A percentile compares a stretch with the other conserved stretches of the same genome.
Evolutionary conservation across 2,888 invertebrate species (phyloP).

Genomic region (Physocephala rufipes): DNA sequence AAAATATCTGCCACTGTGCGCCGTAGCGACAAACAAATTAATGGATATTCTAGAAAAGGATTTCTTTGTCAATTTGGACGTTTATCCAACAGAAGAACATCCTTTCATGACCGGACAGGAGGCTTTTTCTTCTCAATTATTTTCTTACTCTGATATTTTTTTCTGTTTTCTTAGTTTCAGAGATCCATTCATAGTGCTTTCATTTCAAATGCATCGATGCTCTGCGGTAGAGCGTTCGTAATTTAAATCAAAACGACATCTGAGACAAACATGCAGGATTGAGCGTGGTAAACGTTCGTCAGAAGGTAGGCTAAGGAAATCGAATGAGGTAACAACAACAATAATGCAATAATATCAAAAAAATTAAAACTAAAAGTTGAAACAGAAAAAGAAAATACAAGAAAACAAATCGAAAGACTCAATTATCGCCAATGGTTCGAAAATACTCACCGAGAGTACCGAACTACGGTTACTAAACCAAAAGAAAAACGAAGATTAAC

Average conservation of each 20-base stretch:
- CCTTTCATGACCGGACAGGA: too few relatives aligned
- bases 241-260: constrained; percentile 25
- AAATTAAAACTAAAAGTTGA: too few relatives aligned
- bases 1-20: too few relatives aligned
- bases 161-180: background rate
- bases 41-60: too few relatives aligned
- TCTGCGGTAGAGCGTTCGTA: constrained; percentile 27
- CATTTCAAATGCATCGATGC: constrained; percentile 31
- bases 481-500: background rate
- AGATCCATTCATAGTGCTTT: background rate
- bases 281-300: background rate
- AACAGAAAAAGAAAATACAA: background rate
- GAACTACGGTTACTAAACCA: background rate
- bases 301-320: too few relatives aligned
- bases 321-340: too few relatives aligned
- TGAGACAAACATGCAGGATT: constrained; percentile 30
- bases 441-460: background rate
- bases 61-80: too few relatives aligned
- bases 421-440: constrained; percentile 8
- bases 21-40: too few relatives aligned
- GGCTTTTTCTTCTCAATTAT: background rate
- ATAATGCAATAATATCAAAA: too few relatives aligned
- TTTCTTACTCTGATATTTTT: background rate
- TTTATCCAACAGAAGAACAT: too few relatives aligned
- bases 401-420: constrained; percentile 20